Evolutionary conservation across 2,888 invertebrate genomes (phyloP).

Genomic region (Hyles lineata): DNA sequence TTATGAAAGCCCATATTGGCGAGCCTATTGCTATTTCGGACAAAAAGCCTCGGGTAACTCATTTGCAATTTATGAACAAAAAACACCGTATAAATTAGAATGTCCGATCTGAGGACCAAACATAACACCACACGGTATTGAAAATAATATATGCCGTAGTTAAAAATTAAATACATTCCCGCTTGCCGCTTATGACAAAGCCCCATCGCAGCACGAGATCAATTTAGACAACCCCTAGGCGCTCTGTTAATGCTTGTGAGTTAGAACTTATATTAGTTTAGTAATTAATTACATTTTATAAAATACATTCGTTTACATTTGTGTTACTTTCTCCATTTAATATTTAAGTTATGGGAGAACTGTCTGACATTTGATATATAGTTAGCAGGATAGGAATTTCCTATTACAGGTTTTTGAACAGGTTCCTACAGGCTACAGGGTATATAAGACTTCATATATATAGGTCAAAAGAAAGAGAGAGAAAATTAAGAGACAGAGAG

Average conservation of each 20-base stretch:
- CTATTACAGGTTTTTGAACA: background rate
- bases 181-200: background rate
- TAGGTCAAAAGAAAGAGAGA: too few species aligned
- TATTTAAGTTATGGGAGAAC: background rate
- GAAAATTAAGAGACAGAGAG: too few species aligned
- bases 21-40: too few species aligned
- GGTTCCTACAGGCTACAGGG: background rate
- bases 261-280: constrained; percentile 58
- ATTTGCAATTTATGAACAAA: too few species aligned
- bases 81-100: too few species aligned
- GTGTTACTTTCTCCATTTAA: constrained; percentile 19
- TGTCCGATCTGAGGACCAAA: too few species aligned
- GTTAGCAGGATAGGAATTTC: background rate
- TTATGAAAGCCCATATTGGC: too few species aligned
- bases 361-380: background rate
- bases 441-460: too few species aligned
- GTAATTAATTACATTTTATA: constrained; percentile 66
- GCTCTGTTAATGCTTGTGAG: constrained; percentile 58
- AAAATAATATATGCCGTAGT: background rate
- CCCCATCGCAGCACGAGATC: constrained; percentile 47
- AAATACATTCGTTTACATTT: constrained; percentile 43
- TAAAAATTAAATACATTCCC: background rate
- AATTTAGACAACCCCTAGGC: constrained; percentile 52
- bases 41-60: too few species aligned
- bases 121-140: too few species aligned